Evolutionary conservation across 2,888 invertebrate species (phyloP), one percentile per base, ranked within the genome.

Genomic region (Clunio marinus): DNA sequence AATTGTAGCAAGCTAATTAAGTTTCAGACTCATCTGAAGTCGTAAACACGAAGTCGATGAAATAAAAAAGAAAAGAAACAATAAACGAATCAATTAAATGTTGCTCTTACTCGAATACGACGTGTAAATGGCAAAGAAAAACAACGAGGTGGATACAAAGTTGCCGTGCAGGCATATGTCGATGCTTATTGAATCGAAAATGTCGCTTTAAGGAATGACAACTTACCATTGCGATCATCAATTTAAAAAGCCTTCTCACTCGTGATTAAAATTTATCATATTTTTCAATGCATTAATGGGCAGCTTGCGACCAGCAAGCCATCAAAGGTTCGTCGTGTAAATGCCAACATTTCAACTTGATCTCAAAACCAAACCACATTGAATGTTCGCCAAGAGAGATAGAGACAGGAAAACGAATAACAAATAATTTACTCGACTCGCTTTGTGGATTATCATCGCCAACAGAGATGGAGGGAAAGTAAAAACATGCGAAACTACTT

Each of bases 401-500:
- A n/a, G n/a, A 41, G 41, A 41, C 41, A 15, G n/a, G 41, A 41
- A 41, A 4, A 41, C n/a, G n/a, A n/a, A 13, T 4, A 13, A 13
- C 7, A 13, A 41, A 41, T 41, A 41, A 41, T 41, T 41, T 41
- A 41, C 41, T 41, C 41, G 41, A 7, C 15, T 45, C 17, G 13
- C 45, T 45, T 32, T 17, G 20, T 20, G 4, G 51, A 58, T 28
- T 28, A 58, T 28, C 28, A 8, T 45, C 45, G 15, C n/a, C 41
- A 13, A 13, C 7, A 15, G 41, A 41, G 41, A 7, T 13, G 3
- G 41, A 41, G n/a, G 5, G 5, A 8, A 32, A 32, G 35, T 32
- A 58, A 58, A 15, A 58, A 58, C 58, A 58, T 58, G 58, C 17
- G 58, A 58, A 58, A 58, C 58, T 58, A 58, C 58, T 58, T 58